A percentile compares a stretch with the other conserved stretches of the same genome.
phyloP scores from a whole-genome alignment of 2,113 vertebrate species.

The Brachirus orientalis region DNA sequence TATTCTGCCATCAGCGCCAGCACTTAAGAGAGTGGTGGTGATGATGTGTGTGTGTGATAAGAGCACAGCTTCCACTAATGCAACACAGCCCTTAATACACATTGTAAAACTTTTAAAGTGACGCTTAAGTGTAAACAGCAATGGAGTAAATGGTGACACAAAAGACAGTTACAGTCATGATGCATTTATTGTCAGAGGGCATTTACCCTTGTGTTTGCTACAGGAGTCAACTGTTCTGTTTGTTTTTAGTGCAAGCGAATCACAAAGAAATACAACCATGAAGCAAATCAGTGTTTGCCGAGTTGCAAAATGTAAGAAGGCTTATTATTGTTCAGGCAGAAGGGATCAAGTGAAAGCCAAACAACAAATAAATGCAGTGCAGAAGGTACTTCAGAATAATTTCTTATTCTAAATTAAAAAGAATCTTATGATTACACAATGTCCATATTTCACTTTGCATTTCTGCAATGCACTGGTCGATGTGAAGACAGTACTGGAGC shows the following conservation, averaged over 20 bases:
- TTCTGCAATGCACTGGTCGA: constrained; percentile 21
- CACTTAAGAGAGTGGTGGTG: constrained; percentile 18
- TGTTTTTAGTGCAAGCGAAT: constrained; percentile 25
- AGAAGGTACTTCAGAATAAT: not conserved
- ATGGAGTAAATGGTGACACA: constrained; percentile 46
- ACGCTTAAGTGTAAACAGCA: not conserved
- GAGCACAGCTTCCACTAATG: no score
- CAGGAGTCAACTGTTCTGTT: not conserved
- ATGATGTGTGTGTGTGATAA: not conserved
- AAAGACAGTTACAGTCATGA: constrained; percentile 3
- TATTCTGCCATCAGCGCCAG: not conserved
- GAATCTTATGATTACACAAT: not conserved
- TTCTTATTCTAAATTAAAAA: constrained; percentile 6
- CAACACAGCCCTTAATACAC: no score
- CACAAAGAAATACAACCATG: constrained; percentile 30
- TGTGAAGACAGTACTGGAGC: not conserved
- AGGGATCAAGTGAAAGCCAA: constrained; percentile 11
- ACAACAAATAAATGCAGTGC: not conserved
- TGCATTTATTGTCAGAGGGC: constrained; percentile 60
- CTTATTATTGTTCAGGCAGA: constrained; percentile 26
- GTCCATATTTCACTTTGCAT: constrained; percentile 26
- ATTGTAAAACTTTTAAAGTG: no score
- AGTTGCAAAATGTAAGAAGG: no score
- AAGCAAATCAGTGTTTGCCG: constrained; percentile 13
- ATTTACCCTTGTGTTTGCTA: constrained; percentile 12